phyloP scores from a whole-genome alignment of 2,797 vertebrate species.

The Syncerus caffer region DNA sequence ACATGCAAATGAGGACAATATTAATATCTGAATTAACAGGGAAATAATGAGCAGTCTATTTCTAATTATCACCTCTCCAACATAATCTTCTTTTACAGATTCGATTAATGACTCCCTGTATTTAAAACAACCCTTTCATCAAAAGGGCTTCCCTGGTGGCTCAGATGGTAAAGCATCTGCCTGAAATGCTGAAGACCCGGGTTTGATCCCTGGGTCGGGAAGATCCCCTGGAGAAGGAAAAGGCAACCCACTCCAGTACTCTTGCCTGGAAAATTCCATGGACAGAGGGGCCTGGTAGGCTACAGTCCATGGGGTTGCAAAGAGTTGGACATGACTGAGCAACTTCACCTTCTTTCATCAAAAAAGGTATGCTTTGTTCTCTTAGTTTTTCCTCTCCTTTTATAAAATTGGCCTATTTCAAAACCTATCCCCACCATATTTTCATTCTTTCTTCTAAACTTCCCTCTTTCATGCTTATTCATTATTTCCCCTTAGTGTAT shows the following conservation, averaged over 20 bases:
- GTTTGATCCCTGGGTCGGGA: too few species aligned
- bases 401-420: neutral
- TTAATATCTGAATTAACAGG: slow-evolving; percentile 49
- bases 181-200: too few species aligned
- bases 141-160: neutral
- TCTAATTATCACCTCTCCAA: slow-evolving; percentile 76
- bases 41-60: slow-evolving; percentile 61
- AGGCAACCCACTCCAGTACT: too few species aligned
- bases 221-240: too few species aligned
- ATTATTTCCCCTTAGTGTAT: neutral
- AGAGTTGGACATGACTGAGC: too few species aligned
- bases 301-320: too few species aligned
- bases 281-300: too few species aligned
- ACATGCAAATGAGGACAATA: slow-evolving; percentile 72
- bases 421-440: neutral
- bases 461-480: neutral
- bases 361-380: slow-evolving; percentile 63
- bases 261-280: too few species aligned
- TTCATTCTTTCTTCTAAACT: neutral
- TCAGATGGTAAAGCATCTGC: too few species aligned
- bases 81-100: slow-evolving; percentile 59
- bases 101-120: slow-evolving; percentile 67
- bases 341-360: slow-evolving; percentile 60
- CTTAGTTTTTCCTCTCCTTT: slow-evolving; percentile 60
- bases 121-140: slow-evolving; percentile 73